phyloP scores from a whole-genome alignment of 2,888 invertebrate species.

The Stenodema calcarata region DNA sequence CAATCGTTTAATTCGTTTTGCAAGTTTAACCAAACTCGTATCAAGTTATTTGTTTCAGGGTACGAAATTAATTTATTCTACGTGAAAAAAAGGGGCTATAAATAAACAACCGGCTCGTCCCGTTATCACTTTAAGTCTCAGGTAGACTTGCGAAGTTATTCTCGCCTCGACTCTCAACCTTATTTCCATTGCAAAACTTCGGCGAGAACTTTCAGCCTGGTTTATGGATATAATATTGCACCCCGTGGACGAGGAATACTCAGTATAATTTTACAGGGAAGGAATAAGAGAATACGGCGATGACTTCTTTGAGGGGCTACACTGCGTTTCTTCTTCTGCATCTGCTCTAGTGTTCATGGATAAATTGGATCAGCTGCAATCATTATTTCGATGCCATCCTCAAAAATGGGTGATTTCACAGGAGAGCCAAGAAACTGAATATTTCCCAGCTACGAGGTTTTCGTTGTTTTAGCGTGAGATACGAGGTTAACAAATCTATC shows the following conservation, averaged over 20 bases:
- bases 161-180: neutral
- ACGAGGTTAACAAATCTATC: too few relatives aligned
- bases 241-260: neutral
- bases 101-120: neutral
- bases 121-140: neutral
- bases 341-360: too few relatives aligned
- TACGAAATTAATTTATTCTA: neutral
- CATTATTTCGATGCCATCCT: too few relatives aligned
- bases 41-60: neutral
- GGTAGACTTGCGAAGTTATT: neutral
- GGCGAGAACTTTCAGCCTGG: neutral
- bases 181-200: neutral
- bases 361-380: too few relatives aligned
- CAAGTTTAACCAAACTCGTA: neutral
- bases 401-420: too few relatives aligned
- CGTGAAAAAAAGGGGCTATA: neutral
- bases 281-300: neutral
- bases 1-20: neutral
- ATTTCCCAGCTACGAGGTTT: too few relatives aligned
- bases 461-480: too few relatives aligned
- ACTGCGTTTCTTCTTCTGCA: too few relatives aligned
- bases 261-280: neutral
- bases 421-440: too few relatives aligned
- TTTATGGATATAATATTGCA: neutral
- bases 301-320: too few relatives aligned